A percentile compares a stretch with the other conserved stretches of the same genome.
Evolutionary conservation across 1,140 invertebrate genomes (phyloP).

Genomic region (Dysdera silvatica): DNA sequence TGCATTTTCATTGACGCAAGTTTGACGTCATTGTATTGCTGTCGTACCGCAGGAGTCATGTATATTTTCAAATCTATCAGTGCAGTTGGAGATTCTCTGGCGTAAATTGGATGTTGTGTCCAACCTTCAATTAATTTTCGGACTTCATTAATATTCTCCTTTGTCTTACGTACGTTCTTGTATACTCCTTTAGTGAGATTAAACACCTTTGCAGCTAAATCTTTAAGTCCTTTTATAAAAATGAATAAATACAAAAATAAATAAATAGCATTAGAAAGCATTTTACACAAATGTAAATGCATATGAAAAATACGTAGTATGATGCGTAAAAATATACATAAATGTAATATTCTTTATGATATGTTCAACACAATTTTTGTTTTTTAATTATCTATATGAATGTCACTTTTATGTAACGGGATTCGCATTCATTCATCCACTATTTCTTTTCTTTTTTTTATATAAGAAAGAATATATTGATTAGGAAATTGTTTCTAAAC

Average conservation of each 20-base stretch:
- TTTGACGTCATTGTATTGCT: neutral
- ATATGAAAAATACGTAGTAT: too few species aligned
- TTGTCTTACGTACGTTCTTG: neutral
- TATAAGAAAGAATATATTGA: too few species aligned
- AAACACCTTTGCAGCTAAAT: slow-evolving; percentile 10
- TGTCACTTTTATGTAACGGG: too few species aligned
- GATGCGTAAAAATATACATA: too few species aligned
- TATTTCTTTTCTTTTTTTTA: too few species aligned
- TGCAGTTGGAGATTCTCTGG: neutral
- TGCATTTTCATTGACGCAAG: neutral
- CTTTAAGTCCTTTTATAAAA: neutral
- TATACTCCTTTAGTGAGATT: neutral
- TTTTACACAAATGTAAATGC: too few species aligned
- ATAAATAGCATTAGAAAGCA: neutral
- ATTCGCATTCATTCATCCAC: too few species aligned
- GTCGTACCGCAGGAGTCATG: neutral
- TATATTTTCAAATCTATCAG: neutral
- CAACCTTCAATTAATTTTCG: slow-evolving; percentile 6
- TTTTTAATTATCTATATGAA: too few species aligned
- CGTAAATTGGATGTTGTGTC: slow-evolving; percentile 1
- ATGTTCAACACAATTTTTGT: too few species aligned
- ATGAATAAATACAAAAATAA: neutral
- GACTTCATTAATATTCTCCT: neutral
- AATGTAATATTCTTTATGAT: too few species aligned
- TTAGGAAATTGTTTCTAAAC: too few species aligned